Conservation (phyloP, 2,888 invertebrate species). For the Pseudococcus jackbeardsleyi region DNA sequence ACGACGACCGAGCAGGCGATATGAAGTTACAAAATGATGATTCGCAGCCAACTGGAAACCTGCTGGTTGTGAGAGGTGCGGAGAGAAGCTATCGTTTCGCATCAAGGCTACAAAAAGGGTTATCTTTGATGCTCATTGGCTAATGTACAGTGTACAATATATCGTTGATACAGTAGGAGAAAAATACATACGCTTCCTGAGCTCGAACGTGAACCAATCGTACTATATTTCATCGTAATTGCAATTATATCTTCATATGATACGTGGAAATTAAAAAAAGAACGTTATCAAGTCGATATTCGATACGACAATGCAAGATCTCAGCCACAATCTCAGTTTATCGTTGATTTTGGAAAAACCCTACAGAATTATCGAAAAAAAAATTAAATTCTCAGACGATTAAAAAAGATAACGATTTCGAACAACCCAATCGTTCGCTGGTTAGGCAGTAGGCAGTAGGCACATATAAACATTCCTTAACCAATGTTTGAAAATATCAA, state of each 20-base stretch:
- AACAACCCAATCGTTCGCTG: too few relatives aligned
- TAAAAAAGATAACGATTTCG: too few relatives aligned
- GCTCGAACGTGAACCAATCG: background rate
- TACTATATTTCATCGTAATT: conserved; percentile 19
- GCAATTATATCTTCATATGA: background rate
- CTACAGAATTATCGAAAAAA: background rate
- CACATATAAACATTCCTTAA: too few relatives aligned
- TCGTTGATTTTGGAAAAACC: background rate
- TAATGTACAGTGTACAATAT: background rate
- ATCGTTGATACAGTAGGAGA: background rate
- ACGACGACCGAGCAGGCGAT: conserved; percentile 1
- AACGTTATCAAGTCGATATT: background rate
- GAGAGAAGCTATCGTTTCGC: conserved; percentile 28
- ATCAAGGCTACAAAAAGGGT: conserved; percentile 54
- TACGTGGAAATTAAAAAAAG: background rate
- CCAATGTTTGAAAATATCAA: too few relatives aligned
- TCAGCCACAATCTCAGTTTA: background rate
- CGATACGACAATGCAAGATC: background rate
- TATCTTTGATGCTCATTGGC: conserved; percentile 18
- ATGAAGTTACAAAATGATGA: conserved; percentile 47
- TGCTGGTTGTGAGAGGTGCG: conserved; percentile 2
- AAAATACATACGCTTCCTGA: background rate
- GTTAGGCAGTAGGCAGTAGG: too few relatives aligned
- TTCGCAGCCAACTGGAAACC: conserved; percentile 50
- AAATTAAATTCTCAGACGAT: background rate